Conservation (phyloP, 2,113 vertebrate genomes). For the Platichthys flesus region DNA sequence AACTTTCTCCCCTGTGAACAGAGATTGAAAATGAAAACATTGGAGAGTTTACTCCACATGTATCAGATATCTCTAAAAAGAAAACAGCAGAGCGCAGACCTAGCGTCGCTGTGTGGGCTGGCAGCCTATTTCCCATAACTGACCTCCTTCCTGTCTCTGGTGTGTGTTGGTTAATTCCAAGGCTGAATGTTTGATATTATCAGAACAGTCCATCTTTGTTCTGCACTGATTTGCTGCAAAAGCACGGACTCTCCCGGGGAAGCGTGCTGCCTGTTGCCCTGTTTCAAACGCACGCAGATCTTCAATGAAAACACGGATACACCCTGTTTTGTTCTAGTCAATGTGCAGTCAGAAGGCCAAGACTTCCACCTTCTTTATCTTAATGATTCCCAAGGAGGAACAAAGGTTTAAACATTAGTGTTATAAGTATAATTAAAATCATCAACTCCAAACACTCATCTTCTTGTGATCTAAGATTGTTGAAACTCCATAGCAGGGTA, state of each 20-base stretch:
- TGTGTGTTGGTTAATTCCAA: conserved; percentile 28
- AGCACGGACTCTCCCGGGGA: conserved; percentile 16
- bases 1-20: not conserved
- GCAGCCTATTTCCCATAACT: conserved; percentile 45
- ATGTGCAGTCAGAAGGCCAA: not conserved
- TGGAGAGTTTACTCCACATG: not conserved
- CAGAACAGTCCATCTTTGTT: conserved; percentile 53
- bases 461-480: no score
- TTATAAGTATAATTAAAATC: no score
- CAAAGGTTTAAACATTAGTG: no score
- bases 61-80: not conserved
- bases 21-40: conserved; percentile 19
- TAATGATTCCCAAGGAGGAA: no score
- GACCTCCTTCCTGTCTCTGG: conserved; percentile 44
- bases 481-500: no score
- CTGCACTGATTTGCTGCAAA: conserved; percentile 20
- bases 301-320: not conserved
- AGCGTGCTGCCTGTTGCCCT: not conserved
- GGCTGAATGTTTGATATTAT: conserved; percentile 41
- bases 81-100: not conserved
- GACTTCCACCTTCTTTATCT: not conserved
- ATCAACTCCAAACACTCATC: no score
- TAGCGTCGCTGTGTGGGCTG: conserved; percentile 32
- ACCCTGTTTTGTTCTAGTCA: conserved; percentile 1
- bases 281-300: not conserved